Evolutionary conservation across 2,888 invertebrate genomes (phyloP).

Genomic region (Thecocarcelia acutangulata): DNA sequence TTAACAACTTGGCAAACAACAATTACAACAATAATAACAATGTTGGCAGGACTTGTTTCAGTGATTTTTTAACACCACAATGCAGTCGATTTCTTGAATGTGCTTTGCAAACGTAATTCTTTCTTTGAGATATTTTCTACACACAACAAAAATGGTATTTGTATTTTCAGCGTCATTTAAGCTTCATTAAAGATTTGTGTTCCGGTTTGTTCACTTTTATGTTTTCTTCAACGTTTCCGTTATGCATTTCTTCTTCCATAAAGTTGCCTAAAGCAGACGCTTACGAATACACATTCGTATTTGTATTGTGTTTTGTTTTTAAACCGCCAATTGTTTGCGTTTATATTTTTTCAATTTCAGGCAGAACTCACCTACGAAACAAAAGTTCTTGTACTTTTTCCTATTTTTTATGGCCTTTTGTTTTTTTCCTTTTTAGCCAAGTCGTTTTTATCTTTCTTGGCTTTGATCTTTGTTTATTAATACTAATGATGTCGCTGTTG

Average conservation of each 20-base stretch:
- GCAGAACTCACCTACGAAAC: constrained; percentile 26
- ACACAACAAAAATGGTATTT: constrained; percentile 12
- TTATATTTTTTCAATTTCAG: constrained; percentile 35
- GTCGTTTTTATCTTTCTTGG: constrained; percentile 55
- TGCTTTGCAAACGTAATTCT: constrained; percentile 5
- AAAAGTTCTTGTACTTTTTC: constrained; percentile 70
- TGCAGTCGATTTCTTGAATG: constrained; percentile 37
- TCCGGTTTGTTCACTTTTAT: constrained; percentile 71
- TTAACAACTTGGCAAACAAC: constrained; percentile 62
- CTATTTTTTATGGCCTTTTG: constrained; percentile 68
- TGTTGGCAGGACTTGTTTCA: constrained; percentile 9
- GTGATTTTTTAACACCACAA: constrained; percentile 1
- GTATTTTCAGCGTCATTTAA: constrained; percentile 60
- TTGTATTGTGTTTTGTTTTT: constrained; percentile 39
- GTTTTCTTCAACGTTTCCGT: constrained; percentile 59
- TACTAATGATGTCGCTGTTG: constrained; percentile 70
- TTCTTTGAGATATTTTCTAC: constrained; percentile 5
- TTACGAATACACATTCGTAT: constrained; percentile 68
- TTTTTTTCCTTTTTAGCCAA: constrained; percentile 39
- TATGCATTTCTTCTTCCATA: constrained; percentile 45
- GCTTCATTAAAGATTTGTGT: constrained; percentile 71
- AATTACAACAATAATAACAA: constrained; percentile 41
- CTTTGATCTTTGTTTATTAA: constrained; percentile 73
- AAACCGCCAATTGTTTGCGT: constrained; percentile 62
- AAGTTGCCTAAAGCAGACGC: constrained; percentile 41